These are phyloP conservation scores for Podarcis siculus DNA, from an alignment of 2,797 vertebrate genomes.

Conservation along the genomic window DNA sequence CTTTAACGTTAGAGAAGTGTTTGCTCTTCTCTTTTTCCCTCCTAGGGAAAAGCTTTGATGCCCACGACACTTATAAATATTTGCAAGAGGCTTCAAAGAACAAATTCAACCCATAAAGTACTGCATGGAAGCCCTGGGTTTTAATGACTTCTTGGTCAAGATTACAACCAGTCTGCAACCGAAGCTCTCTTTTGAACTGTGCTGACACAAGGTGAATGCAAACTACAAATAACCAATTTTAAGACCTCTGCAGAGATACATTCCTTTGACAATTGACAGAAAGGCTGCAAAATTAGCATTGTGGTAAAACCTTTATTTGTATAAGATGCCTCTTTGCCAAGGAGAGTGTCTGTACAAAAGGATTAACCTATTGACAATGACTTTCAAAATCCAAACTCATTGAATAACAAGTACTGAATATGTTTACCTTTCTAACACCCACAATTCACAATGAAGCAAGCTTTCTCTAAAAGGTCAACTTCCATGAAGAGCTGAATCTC, in stretches of 20 bases:
- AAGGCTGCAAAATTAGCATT: slow-evolving; percentile 78
- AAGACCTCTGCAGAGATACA: slow-evolving; percentile 66
- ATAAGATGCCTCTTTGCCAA: slow-evolving; percentile 78
- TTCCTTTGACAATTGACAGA: slow-evolving; percentile 73
- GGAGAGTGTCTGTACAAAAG: slow-evolving; percentile 76
- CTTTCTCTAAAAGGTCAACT: slow-evolving; percentile 81
- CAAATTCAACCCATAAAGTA: slow-evolving; percentile 52
- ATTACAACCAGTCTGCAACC: slow-evolving; percentile 69
- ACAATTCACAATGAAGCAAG: slow-evolving; percentile 77
- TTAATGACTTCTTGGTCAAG: slow-evolving; percentile 69
- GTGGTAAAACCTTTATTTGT: slow-evolving; percentile 79
- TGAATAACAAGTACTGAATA: slow-evolving; percentile 81
- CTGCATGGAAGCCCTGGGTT: slow-evolving; percentile 63
- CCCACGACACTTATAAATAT: slow-evolving; percentile 61
- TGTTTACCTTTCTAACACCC: slow-evolving; percentile 83
- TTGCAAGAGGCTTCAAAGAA: slow-evolving; percentile 58
- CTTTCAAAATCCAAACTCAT: slow-evolving; percentile 77
- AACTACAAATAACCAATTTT: slow-evolving; percentile 75
- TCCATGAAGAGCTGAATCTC: slow-evolving; percentile 76
- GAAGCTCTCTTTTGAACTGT: slow-evolving; percentile 70
- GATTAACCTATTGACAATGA: slow-evolving; percentile 85
- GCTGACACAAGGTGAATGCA: slow-evolving; percentile 68
- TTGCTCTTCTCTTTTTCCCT: slow-evolving; percentile 17
- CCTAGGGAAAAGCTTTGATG: slow-evolving; percentile 29
- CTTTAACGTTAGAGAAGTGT: slow-evolving; percentile 33